Evolutionary conservation across 2,113 vertebrate genomes (phyloP).

Genomic region (Corvus moneduloides): DNA sequence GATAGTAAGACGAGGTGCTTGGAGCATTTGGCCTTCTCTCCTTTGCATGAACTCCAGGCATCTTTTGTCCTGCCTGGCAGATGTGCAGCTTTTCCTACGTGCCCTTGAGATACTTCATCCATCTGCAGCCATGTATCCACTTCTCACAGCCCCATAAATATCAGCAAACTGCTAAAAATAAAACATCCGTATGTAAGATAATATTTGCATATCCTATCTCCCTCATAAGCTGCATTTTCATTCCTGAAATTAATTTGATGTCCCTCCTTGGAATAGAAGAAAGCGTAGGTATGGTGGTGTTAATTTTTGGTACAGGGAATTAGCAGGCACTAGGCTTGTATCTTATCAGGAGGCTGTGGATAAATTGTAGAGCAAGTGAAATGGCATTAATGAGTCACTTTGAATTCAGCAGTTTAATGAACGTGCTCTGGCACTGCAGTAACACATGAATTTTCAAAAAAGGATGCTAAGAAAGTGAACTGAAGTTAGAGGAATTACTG

Average conservation of each 20-base stretch:
- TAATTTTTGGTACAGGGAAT: neutral
- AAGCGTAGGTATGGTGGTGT: neutral
- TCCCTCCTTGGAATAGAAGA: neutral
- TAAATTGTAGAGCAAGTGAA: neutral
- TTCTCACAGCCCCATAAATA: neutral
- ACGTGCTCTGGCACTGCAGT: accelerated
- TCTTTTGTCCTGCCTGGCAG: neutral
- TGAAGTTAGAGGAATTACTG: neutral
- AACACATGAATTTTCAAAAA: neutral
- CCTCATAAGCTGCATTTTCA: neutral
- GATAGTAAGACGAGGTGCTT: neutral
- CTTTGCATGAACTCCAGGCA: neutral
- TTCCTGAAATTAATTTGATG: neutral
- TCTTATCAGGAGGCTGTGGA: neutral
- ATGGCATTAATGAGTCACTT: neutral
- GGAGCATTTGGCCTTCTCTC: neutral
- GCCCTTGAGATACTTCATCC: neutral
- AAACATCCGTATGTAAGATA: neutral
- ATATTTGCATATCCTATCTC: neutral
- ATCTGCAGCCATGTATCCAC: neutral
- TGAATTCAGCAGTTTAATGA: neutral
- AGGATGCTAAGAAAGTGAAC: neutral
- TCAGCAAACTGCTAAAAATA: neutral
- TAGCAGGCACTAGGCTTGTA: neutral
- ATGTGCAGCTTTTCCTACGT: neutral